These are phyloP conservation scores for Parelbella ahira DNA, from an alignment of 2,888 invertebrate species.

Conservation along the genomic window DNA sequence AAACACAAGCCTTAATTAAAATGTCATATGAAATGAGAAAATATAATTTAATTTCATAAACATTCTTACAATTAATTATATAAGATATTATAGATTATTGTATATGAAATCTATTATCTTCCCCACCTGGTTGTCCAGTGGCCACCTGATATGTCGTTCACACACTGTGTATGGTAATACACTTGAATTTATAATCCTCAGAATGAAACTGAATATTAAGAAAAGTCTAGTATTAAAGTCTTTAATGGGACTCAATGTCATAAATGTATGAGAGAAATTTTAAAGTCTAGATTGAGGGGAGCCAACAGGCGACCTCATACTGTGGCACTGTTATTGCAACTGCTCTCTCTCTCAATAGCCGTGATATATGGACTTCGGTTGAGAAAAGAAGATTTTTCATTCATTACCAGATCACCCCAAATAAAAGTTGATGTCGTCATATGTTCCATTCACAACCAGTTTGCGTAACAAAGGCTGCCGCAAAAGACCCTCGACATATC, in stretches of 20 bases:
- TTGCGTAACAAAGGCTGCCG: conserved; percentile 66
- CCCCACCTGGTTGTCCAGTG: too few species aligned
- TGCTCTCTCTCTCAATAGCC: conserved; percentile 49
- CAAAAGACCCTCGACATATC: conserved; percentile 76
- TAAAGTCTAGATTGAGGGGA: conserved; percentile 32
- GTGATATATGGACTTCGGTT: conserved; percentile 57
- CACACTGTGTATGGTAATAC: too few species aligned
- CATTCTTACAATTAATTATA: too few species aligned
- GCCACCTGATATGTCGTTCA: too few species aligned
- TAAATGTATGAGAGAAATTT: conserved; percentile 31
- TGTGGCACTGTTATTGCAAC: conserved; percentile 62
- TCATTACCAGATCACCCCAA: conserved; percentile 45
- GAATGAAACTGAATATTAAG: background rate
- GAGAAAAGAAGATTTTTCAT: conserved; percentile 47
- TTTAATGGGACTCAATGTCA: conserved; percentile 12
- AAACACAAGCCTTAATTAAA: too few species aligned
- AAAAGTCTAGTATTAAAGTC: too few species aligned
- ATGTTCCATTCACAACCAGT: conserved; percentile 70
- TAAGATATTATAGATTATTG: too few species aligned
- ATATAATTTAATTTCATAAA: too few species aligned
- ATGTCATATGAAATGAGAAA: too few species aligned
- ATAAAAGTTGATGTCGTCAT: conserved; percentile 70
- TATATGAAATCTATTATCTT: too few species aligned
- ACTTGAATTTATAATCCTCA: too few species aligned
- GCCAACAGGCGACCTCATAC: conserved; percentile 35